A percentile compares a stretch with the other conserved stretches of the same genome.
These are phyloP conservation scores for Salvelinus alpinus DNA, from an alignment of 2,113 vertebrate genomes.

Conservation along the genomic window DNA sequence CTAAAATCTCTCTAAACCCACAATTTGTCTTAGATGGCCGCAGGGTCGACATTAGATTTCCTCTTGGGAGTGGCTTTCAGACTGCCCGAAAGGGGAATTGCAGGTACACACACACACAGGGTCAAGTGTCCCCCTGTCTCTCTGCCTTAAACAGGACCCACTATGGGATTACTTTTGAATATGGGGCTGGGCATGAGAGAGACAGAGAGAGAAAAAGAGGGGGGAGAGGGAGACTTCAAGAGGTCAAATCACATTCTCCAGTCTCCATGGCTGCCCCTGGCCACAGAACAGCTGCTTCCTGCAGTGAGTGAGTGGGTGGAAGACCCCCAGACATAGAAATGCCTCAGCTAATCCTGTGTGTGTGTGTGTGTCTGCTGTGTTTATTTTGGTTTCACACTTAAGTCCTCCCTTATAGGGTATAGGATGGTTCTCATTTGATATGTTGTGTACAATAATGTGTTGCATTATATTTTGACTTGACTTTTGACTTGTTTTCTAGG, in stretches of 20 bases:
- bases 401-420: neutral
- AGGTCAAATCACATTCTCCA: conserved; percentile 62
- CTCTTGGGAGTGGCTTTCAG: too few relatives aligned
- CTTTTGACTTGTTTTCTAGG: too few relatives aligned
- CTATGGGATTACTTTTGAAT: conserved; percentile 26
- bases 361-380: conserved; percentile 23
- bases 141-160: conserved; percentile 16
- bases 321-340: conserved; percentile 45
- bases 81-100: too few relatives aligned
- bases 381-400: neutral
- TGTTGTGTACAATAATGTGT: neutral
- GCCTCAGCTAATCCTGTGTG: conserved; percentile 29
- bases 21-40: too few relatives aligned
- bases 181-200: neutral
- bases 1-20: too few relatives aligned
- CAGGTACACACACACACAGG: neutral
- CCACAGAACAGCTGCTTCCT: conserved; percentile 66
- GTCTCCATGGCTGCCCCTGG: conserved; percentile 23
- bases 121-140: conserved; percentile 47
- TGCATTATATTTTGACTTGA: neutral
- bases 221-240: conserved; percentile 32
- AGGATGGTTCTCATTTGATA: conserved; percentile 1
- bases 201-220: neutral
- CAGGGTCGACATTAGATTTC: too few relatives aligned
- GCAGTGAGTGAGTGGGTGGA: conserved; percentile 46